Base-by-base conservation (phyloP, 2,888 invertebrate species). In the Phorcus lineatus region DNA sequence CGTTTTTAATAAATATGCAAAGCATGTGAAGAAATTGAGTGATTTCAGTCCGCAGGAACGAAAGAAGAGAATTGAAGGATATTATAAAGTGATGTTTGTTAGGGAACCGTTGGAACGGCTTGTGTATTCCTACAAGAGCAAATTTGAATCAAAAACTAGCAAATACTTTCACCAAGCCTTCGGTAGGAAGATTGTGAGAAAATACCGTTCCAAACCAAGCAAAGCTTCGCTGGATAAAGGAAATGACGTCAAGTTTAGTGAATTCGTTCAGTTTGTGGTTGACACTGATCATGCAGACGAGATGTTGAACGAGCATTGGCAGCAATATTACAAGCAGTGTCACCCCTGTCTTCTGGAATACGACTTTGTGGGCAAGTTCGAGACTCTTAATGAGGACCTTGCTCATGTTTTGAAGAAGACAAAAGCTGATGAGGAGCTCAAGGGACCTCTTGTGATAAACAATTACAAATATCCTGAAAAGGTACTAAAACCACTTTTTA, bases 91-190 rank as follows among this genome's bases (percentile, higher is more conserved):
- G 92, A 94, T 97, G 75, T 95, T 97, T 87, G 97, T 96, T 0
- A 94, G 98, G 36, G 96, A 98, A 94, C 98, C 98, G 0, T 96
- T 97, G 92, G 97, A 98, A 90, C 94, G 98, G 83, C 92, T 98
- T 62, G 94, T 97, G 57, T 97, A 97, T 0, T 97, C 97, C 0
- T 98, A 96, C 92, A 95, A 96, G 84, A 97, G 97, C 93, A 98
- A 98, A 93, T 94, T 98, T 84, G 96, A 94, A 9, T 78, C 84
- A 13, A 79, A 82, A 53, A 81, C 70, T n/a, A 81, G 84, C 47
- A 89, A 91, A 52, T 94, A 94, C 87, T 95, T 94, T 89, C 85
- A 85, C 78, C 85, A 94, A 93, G 87, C 70, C 1, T 83, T 91
- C 91, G n/a, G 89, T 90, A 67, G 80, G 3, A 79, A 77, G 17